A percentile compares a stretch with the other conserved stretches of the same genome.
Evolutionary conservation across 2,888 invertebrate species (phyloP).

Genomic region (Cephus nigrinus): DNA sequence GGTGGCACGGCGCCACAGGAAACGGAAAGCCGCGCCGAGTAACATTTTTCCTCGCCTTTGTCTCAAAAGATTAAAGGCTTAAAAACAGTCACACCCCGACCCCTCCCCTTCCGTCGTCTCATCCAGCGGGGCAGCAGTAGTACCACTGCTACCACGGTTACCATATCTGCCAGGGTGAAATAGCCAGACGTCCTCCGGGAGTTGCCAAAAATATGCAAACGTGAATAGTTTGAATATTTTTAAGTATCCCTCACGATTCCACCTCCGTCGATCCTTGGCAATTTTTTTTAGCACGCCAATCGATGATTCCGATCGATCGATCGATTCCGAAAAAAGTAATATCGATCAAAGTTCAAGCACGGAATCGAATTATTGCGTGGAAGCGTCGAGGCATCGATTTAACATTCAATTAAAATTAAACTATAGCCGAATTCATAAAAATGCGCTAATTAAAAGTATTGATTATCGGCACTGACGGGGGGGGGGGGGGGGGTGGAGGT

Average conservation of each 20-base stretch:
- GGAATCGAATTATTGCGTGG: constrained; percentile 17
- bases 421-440: constrained; percentile 51
- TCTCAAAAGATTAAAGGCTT: constrained; percentile 56
- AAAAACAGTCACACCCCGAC: constrained; percentile 40
- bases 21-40: constrained; percentile 33
- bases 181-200: background rate
- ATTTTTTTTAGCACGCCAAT: background rate
- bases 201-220: background rate
- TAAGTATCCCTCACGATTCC: constrained; percentile 2
- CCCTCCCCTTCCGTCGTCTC: constrained; percentile 9
- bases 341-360: background rate
- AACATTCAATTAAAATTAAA: constrained; percentile 50
- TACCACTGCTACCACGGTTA: background rate
- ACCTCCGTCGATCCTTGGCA: background rate
- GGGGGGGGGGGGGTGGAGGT: background rate
- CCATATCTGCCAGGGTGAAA: background rate
- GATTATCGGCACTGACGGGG: constrained; percentile 49
- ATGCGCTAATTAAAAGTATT: constrained; percentile 62
- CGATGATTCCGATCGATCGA: background rate
- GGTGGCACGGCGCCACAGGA: constrained; percentile 16
- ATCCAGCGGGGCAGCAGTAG: background rate
- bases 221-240: background rate
- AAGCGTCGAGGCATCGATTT: constrained; percentile 36
- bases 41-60: constrained; percentile 53
- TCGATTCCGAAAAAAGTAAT: background rate